A percentile compares a stretch with the other conserved stretches of the same genome.
These are phyloP conservation scores for Ispidina picta DNA, from an alignment of 2,797 vertebrate species.

Conservation along the genomic window DNA sequence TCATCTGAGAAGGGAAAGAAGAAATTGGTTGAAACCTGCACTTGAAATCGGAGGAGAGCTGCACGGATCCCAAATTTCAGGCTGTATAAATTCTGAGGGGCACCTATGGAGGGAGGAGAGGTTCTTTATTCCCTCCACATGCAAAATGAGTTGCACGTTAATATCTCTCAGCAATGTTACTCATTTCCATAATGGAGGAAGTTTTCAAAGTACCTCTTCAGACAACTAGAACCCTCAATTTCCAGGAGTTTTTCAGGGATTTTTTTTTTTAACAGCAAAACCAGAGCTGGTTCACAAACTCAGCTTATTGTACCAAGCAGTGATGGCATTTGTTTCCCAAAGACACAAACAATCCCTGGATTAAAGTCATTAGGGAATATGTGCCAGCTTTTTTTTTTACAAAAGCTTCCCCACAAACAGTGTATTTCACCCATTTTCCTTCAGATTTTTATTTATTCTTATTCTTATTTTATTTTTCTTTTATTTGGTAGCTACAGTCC, in stretches of 20 bases:
- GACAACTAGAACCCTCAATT: neutral
- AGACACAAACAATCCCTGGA: constrained; percentile 51
- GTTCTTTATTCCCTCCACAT: neutral
- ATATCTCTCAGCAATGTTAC: neutral
- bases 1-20: constrained; percentile 27
- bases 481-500: neutral
- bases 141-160: neutral
- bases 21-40: constrained; percentile 38
- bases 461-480: neutral
- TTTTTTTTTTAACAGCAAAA: neutral
- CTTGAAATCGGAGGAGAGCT: constrained; percentile 13
- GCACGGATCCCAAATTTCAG: constrained; percentile 5
- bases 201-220: neutral
- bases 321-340: constrained; percentile 48
- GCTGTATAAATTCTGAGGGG: constrained; percentile 29
- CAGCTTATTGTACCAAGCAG: neutral
- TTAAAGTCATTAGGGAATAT: constrained; percentile 22
- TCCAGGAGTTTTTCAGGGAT: neutral
- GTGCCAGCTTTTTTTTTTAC: neutral
- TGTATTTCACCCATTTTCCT: neutral
- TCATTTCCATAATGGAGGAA: neutral
- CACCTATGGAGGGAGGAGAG: neutral
- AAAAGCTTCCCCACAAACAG: constrained; percentile 17
- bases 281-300: neutral
- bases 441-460: neutral